phyloP scores from a whole-genome alignment of 2,888 invertebrate species.

The Oligia latruncula region DNA sequence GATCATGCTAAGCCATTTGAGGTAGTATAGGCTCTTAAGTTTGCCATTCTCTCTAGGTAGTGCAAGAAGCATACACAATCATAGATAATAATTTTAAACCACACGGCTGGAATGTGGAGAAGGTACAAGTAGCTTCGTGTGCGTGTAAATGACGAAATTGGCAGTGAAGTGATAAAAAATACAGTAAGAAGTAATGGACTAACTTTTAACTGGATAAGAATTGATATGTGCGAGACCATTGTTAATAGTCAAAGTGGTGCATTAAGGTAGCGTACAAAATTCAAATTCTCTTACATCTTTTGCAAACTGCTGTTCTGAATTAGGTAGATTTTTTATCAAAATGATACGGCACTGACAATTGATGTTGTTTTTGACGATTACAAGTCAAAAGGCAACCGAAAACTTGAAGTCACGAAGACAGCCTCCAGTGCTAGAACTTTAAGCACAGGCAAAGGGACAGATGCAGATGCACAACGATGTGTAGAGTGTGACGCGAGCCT shows the following conservation, averaged over 20 bases:
- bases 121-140: slow-evolving; percentile 74
- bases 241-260: background rate
- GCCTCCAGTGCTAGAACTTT: background rate
- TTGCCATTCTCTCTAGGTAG: slow-evolving; percentile 4
- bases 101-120: slow-evolving; percentile 79
- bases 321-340: background rate
- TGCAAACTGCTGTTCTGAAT: background rate
- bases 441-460: background rate
- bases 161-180: slow-evolving; percentile 57
- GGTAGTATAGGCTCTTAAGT: too few species aligned
- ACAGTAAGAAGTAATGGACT: slow-evolving; percentile 24
- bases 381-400: background rate
- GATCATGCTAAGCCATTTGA: too few species aligned
- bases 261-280: too few species aligned
- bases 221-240: background rate
- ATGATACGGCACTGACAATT: background rate
- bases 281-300: background rate
- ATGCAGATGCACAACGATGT: background rate
- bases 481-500: background rate
- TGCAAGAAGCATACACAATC: slow-evolving; percentile 41
- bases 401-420: background rate
- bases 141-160: slow-evolving; percentile 49
- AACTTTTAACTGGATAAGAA: slow-evolving; percentile 30
- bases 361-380: background rate
- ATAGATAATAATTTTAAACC: slow-evolving; percentile 51